Evolutionary conservation across 2,113 vertebrate species (phyloP).

Genomic region (Alosa alosa): DNA sequence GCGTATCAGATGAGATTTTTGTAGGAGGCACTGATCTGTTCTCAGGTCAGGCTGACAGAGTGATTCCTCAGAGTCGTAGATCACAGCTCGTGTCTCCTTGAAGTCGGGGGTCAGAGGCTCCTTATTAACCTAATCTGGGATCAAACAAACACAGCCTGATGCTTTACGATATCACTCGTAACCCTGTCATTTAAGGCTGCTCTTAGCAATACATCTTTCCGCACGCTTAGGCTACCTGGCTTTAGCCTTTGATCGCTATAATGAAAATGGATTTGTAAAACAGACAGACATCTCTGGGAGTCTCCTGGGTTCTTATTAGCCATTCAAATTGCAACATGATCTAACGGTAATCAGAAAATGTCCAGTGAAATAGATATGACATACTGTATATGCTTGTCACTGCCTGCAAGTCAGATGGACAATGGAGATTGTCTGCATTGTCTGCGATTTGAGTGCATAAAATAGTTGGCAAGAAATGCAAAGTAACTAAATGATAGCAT

Average conservation of each 20-base stretch:
- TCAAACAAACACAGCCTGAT: background rate
- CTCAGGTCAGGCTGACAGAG: background rate
- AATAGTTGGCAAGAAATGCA: background rate
- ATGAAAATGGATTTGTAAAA: background rate
- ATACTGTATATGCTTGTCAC: no score
- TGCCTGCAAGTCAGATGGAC: no score
- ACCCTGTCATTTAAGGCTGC: background rate
- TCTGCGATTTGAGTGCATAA: no score
- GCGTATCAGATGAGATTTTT: background rate
- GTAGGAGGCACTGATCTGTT: background rate
- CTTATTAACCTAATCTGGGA: background rate
- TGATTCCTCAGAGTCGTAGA: background rate
- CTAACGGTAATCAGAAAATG: background rate
- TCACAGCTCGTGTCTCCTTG: background rate
- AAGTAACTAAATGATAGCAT: background rate
- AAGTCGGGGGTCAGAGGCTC: background rate
- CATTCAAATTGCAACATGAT: background rate
- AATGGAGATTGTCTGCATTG: no score
- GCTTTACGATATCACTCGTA: background rate
- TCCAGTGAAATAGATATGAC: background rate
- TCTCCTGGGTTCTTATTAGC: background rate
- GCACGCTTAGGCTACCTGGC: background rate
- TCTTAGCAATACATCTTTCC: background rate
- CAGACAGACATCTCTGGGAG: background rate
- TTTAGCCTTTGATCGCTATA: background rate